A percentile compares a stretch with the other conserved stretches of the same genome.
Conservation (phyloP, 2,888 invertebrate species). For the Drosophila siamana region DNA sequence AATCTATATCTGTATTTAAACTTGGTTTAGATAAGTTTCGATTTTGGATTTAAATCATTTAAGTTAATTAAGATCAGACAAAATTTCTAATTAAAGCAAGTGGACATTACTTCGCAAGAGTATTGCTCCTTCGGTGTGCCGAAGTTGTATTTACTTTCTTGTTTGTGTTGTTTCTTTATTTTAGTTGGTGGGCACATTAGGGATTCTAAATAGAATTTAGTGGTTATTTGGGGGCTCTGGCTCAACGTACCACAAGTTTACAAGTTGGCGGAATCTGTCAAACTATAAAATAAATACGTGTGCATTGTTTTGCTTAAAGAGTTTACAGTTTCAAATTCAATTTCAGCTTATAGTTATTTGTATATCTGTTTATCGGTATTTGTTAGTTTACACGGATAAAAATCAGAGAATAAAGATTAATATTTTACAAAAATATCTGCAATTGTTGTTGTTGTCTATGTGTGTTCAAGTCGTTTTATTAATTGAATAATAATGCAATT, state of each 20-base stretch:
- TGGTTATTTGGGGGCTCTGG: conserved; percentile 44
- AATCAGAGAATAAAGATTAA: conserved; percentile 58
- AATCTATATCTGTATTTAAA: no score
- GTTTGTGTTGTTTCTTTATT: conserved; percentile 11
- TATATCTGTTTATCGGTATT: conserved; percentile 27
- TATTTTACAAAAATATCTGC: conserved; percentile 55
- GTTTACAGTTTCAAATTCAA: conserved; percentile 24
- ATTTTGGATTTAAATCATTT: no score
- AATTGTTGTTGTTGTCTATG: conserved; percentile 26
- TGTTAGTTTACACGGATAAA: conserved; percentile 53
- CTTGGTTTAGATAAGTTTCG: background rate
- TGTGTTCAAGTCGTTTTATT: conserved; percentile 55
- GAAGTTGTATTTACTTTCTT: background rate
- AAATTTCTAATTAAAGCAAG: background rate
- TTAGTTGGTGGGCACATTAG: conserved; percentile 25
- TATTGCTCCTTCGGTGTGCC: background rate
- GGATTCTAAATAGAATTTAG: conserved; percentile 32
- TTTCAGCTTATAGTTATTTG: conserved; percentile 44
- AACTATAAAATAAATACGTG: conserved; percentile 36
- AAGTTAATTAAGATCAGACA: background rate
- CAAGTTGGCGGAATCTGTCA: conserved; percentile 43
- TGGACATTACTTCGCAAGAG: background rate
- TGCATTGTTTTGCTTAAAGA: conserved; percentile 47
- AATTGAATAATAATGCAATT: conserved; percentile 56
- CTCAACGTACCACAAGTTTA: conserved; percentile 59